phyloP scores from a whole-genome alignment of 2,797 vertebrate species.

The Pangasius macronema region DNA sequence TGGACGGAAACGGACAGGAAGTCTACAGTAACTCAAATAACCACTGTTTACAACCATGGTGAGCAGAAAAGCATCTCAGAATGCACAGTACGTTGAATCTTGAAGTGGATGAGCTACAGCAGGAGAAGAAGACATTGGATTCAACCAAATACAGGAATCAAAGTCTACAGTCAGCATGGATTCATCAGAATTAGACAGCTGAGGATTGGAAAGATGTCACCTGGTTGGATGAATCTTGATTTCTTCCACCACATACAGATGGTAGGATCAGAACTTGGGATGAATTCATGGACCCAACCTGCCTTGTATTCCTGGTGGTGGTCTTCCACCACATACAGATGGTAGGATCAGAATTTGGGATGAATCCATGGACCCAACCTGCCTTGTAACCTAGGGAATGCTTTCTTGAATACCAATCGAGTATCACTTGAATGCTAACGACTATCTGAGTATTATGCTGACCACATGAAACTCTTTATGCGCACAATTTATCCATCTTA shows the following conservation, averaged over 20 bases:
- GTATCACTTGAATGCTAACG: not conserved
- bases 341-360: not conserved
- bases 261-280: not conserved
- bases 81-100: no score
- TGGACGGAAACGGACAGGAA: not conserved
- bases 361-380: not conserved
- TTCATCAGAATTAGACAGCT: not conserved
- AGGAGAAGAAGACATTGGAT: not conserved
- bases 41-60: not conserved
- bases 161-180: not conserved
- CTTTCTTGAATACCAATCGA: not conserved
- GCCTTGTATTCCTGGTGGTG: no score
- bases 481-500: not conserved
- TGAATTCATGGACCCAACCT: not conserved
- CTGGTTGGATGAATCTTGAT: not conserved
- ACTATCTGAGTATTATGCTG: not conserved
- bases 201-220: not conserved
- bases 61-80: not conserved
- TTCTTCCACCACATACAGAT: not conserved
- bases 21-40: not conserved
- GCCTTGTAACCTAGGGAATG: not conserved
- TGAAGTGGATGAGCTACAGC: not conserved
- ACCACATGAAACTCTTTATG: not conserved
- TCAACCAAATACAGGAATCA: not conserved
- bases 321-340: not conserved